Evolutionary conservation across 2,888 invertebrate species (phyloP).

Genomic region (Panopea generosa): DNA sequence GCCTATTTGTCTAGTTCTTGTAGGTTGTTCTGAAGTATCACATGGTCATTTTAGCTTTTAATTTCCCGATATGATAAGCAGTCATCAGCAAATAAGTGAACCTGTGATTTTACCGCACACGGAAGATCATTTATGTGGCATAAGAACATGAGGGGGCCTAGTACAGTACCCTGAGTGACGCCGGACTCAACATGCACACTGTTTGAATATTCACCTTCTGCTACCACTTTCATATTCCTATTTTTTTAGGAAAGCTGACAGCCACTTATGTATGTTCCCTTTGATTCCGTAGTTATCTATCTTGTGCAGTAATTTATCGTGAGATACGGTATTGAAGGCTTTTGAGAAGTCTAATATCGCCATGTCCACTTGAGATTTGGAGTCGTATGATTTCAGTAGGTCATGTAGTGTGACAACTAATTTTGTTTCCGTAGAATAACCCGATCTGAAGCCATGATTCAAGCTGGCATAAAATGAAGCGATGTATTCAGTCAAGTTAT

Average conservation of each 20-base stretch:
- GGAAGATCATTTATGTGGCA: slow-evolving; percentile 36
- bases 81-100: slow-evolving; percentile 32
- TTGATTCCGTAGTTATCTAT: slow-evolving; percentile 25
- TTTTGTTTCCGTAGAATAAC: slow-evolving; percentile 29
- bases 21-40: slow-evolving; percentile 16
- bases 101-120: slow-evolving; percentile 19
- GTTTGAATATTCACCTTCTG: slow-evolving; percentile 19
- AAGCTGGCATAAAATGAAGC: too few species aligned
- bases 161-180: slow-evolving; percentile 25
- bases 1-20: slow-evolving; percentile 10
- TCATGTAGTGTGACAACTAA: slow-evolving; percentile 22
- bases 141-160: slow-evolving; percentile 25
- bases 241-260: slow-evolving; percentile 20
- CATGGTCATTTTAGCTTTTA: slow-evolving; percentile 1
- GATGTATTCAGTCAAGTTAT: too few species aligned
- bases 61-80: slow-evolving; percentile 32
- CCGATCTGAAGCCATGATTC: slow-evolving; percentile 25
- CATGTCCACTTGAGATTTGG: slow-evolving; percentile 26
- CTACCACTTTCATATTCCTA: slow-evolving; percentile 24
- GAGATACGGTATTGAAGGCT: slow-evolving; percentile 29
- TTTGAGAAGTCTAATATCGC: too few species aligned
- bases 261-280: slow-evolving; percentile 18
- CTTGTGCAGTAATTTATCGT: slow-evolving; percentile 19
- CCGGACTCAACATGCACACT: slow-evolving; percentile 11
- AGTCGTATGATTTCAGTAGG: slow-evolving; percentile 21